A percentile compares a stretch with the other conserved stretches of the same genome.
These are phyloP conservation scores for Caerostris extrusa DNA, from an alignment of 1,140 invertebrate genomes.

Conservation along the genomic window DNA sequence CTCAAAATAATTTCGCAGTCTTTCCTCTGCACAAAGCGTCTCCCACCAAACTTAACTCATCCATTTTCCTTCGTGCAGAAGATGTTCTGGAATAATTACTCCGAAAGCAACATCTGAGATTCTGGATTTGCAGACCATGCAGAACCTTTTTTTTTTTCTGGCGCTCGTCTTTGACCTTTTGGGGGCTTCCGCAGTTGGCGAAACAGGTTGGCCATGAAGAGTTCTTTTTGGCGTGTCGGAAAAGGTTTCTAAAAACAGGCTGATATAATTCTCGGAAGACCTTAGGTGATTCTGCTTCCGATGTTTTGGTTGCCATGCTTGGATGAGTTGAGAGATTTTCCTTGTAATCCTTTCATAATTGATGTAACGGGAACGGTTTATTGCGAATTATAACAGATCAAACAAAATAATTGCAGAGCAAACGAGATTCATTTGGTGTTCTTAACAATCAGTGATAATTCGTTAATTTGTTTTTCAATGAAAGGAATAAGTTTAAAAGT, in stretches of 20 bases:
- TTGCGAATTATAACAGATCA: background rate
- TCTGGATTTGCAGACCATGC: constrained; percentile 56
- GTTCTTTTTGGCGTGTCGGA: constrained; percentile 14
- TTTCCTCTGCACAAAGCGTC: background rate
- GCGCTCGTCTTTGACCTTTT: constrained; percentile 55
- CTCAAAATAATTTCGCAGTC: no score
- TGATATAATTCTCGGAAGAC: constrained; percentile 44
- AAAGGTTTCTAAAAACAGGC: constrained; percentile 44
- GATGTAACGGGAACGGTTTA: constrained; percentile 40
- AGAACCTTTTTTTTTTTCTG: constrained; percentile 33
- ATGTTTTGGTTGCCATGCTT: background rate
- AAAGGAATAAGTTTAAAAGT: no score
- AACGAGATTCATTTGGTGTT: background rate
- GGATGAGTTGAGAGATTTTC: constrained; percentile 24
- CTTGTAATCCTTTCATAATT: constrained; percentile 26
- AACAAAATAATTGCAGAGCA: background rate
- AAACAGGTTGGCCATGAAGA: constrained; percentile 65
- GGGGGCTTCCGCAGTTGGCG: constrained; percentile 56
- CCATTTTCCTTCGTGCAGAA: constrained; percentile 8
- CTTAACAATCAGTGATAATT: no score
- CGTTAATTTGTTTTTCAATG: no score
- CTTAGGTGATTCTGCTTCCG: constrained; percentile 27
- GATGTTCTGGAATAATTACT: constrained; percentile 43
- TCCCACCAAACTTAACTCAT: background rate
- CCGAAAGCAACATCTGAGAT: background rate